phyloP scores from a whole-genome alignment of 2,888 invertebrate species.

The Xestia ashworthii region DNA sequence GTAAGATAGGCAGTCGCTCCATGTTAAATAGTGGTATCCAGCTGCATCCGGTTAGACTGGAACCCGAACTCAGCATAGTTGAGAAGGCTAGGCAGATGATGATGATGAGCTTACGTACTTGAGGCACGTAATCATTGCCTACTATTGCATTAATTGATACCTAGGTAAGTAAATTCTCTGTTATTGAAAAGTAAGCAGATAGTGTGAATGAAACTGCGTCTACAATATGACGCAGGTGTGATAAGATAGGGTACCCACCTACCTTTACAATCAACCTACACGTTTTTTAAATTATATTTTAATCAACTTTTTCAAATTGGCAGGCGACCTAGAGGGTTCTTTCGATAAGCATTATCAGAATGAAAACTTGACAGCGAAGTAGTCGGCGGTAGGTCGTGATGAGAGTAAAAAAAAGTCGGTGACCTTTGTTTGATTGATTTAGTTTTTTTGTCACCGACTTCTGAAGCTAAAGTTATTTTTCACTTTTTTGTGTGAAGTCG shows the following conservation, averaged over 20 bases:
- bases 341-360: background rate
- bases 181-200: slow-evolving; percentile 8
- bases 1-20: too few species aligned
- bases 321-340: background rate
- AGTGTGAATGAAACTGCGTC: background rate
- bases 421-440: too few species aligned
- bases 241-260: background rate
- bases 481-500: too few species aligned
- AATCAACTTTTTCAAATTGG: background rate
- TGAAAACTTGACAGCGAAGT: background rate
- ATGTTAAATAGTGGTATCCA: too few species aligned
- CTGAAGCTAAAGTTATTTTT: too few species aligned
- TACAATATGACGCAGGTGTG: background rate
- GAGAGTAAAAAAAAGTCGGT: background rate
- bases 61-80: too few species aligned
- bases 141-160: background rate
- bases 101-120: background rate
- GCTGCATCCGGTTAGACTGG: too few species aligned
- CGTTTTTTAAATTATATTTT: background rate
- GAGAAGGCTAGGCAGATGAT: too few species aligned
- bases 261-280: background rate
- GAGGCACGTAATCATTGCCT: background rate
- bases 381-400: background rate
- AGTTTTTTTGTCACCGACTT: too few species aligned
- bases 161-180: background rate